Base-by-base conservation (phyloP, 1,140 invertebrate species). In the Drosophila cardini region DNA sequence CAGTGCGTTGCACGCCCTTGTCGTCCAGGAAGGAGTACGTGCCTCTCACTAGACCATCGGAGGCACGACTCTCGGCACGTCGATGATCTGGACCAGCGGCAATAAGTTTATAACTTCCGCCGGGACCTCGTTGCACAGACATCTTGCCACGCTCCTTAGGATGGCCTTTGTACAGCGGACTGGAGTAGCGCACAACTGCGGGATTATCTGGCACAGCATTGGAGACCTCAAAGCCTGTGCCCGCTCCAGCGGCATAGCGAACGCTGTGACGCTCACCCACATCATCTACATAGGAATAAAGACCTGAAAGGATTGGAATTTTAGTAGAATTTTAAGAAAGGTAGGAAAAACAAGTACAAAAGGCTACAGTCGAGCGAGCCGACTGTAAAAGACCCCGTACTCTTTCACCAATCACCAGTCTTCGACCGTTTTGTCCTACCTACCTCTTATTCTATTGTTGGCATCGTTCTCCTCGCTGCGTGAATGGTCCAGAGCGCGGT, bases 11-110 rank as follows among this genome's bases (percentile, higher is more conserved):
- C 16, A 95, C 93, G 1, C 95, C 95, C 93, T 95, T 95, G 78
- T 96, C 95, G 80, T 96, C 96, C 11, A 96, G 90, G 83, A 95
- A 96, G 4, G 95, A 95, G 91, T 96, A 96, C 0, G 95, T 95
- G 34, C 96, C 96, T 57, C 95, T 91, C 0, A 95, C 94, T 65
- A 96, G 94, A 9, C 95, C 95, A 46, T 93, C 93, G 0, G 95
- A 92, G 73, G 95, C 95, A 70, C 95, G 95, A 52, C 94, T 94
- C 91, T 96, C 96, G 2, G 95, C 94, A 46, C 95, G 91, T 65
- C 95, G 93, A 83, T 95, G 95, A 84, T 96, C 95, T 1, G 95
- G 95, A 7, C 95, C 95, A 6, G 95, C 94, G 6, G 95, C 94
- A 52, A 95, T 94, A 60, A 96, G 95, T 76, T 94, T 95, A 75